Evolutionary conservation across 2,113 vertebrate species (phyloP).

Genomic region (Aythya baeri): DNA sequence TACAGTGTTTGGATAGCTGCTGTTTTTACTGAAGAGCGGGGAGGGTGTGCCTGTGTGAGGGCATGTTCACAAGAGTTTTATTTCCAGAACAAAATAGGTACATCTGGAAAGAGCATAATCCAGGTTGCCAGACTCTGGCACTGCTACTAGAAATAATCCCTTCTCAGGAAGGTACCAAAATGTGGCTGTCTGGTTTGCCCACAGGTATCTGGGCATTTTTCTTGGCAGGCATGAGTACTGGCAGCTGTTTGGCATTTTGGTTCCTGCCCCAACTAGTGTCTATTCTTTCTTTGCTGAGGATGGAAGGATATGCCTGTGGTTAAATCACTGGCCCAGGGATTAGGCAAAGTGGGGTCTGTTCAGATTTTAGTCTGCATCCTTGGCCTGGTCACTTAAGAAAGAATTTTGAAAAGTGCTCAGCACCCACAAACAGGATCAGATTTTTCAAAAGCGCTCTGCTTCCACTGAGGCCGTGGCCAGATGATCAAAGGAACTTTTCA

Average conservation of each 20-base stretch:
- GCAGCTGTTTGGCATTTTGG: conserved; percentile 7
- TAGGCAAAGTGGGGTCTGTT: conserved; percentile 37
- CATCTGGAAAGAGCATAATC: conserved; percentile 59
- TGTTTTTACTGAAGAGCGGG: background rate
- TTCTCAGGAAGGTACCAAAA: conserved; percentile 45
- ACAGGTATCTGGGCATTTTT: conserved; percentile 40
- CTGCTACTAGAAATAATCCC: conserved; percentile 14
- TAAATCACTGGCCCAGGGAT: conserved; percentile 45
- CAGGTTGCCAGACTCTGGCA: conserved; percentile 45
- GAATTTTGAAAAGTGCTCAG: conserved; percentile 54
- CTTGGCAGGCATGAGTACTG: conserved; percentile 20
- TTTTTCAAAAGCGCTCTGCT: conserved; percentile 34
- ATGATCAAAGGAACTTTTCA: conserved; percentile 31
- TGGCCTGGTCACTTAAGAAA: conserved; percentile 48
- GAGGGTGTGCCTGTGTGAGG: conserved; percentile 14
- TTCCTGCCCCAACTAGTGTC: conserved; percentile 19
- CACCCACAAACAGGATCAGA: conserved; percentile 18
- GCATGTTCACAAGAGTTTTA: conserved; percentile 30
- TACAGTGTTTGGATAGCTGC: conserved; percentile 14
- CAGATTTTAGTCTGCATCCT: conserved; percentile 50
- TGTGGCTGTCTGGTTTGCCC: conserved; percentile 55
- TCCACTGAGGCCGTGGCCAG: background rate
- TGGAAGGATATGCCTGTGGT: conserved; percentile 55
- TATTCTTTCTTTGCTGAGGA: conserved; percentile 43
- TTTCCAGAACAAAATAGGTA: conserved; percentile 43